These are phyloP conservation scores for Brachyptera putata DNA, from an alignment of 2,888 invertebrate species.

Conservation along the genomic window DNA sequence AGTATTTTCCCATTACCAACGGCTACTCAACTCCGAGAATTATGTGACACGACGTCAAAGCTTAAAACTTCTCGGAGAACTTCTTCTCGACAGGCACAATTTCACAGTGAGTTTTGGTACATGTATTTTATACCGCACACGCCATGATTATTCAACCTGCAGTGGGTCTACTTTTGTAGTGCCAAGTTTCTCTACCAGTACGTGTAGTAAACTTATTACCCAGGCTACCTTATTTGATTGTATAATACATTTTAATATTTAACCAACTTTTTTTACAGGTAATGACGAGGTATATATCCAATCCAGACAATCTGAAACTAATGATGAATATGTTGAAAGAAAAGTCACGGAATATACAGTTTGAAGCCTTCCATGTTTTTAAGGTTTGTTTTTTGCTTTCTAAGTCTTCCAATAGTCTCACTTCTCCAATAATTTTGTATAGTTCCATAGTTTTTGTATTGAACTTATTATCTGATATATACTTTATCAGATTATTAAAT, in stretches of 20 bases:
- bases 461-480: background rate
- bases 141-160: background rate
- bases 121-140: background rate
- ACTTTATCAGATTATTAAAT: background rate
- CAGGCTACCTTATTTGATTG: too few relatives aligned
- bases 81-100: conserved; percentile 97
- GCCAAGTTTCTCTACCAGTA: too few relatives aligned
- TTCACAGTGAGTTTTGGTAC: conserved; percentile 70
- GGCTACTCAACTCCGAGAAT: conserved; percentile 96
- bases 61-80: conserved; percentile 93
- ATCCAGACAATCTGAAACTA: conserved; percentile 97
- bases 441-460: conserved; percentile 3
- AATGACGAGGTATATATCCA: conserved; percentile 97
- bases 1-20: conserved; percentile 96
- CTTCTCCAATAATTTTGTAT: too few relatives aligned
- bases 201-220: too few relatives aligned
- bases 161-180: too few relatives aligned
- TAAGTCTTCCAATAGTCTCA: too few relatives aligned
- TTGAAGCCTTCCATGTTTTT: conserved; percentile 99
- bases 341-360: conserved; percentile 98
- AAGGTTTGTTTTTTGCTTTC: conserved; percentile 66
- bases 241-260: too few relatives aligned
- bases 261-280: conserved; percentile 59
- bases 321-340: conserved; percentile 99
- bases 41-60: conserved; percentile 99